Percentiles rank a stretch among this genome's conserved stretches.
These are phyloP conservation scores for Gymnoscelis rufifasciata DNA, from an alignment of 2,888 invertebrate species.

Conservation along the genomic window DNA sequence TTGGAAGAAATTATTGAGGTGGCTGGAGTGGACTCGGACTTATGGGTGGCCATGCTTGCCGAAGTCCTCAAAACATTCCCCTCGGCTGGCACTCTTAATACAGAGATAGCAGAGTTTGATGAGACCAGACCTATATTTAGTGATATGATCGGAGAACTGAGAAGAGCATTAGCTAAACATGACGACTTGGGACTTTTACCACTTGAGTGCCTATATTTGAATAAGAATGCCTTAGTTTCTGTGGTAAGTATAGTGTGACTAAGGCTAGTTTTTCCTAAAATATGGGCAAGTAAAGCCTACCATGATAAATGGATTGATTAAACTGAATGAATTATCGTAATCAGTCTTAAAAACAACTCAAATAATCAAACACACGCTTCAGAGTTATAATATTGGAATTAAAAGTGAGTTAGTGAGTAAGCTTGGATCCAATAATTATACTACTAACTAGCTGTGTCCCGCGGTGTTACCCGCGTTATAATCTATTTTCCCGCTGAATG, in stretches of 20 bases:
- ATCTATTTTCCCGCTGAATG: too few species aligned
- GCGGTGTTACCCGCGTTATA: too few species aligned
- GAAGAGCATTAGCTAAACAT: constrained; percentile 89
- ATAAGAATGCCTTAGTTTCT: constrained; percentile 93
- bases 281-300: too few species aligned
- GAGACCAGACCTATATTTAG: constrained; percentile 94
- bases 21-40: constrained; percentile 94
- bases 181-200: constrained; percentile 93
- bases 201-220: constrained; percentile 96
- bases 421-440: too few species aligned
- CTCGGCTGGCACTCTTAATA: constrained; percentile 91
- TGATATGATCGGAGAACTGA: constrained; percentile 91
- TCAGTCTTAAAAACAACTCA: too few species aligned
- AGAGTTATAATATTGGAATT: too few species aligned
- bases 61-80: constrained; percentile 97
- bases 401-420: too few species aligned
- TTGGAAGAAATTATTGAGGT: constrained; percentile 96
- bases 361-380: too few species aligned
- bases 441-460: too few species aligned
- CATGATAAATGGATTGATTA: too few species aligned
- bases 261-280: too few species aligned
- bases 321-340: too few species aligned
- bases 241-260: constrained; percentile 88
- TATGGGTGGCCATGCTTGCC: constrained; percentile 98
- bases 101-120: constrained; percentile 91